phyloP scores from a whole-genome alignment of 2,888 invertebrate genomes.

The Hydropsyche betteni region DNA sequence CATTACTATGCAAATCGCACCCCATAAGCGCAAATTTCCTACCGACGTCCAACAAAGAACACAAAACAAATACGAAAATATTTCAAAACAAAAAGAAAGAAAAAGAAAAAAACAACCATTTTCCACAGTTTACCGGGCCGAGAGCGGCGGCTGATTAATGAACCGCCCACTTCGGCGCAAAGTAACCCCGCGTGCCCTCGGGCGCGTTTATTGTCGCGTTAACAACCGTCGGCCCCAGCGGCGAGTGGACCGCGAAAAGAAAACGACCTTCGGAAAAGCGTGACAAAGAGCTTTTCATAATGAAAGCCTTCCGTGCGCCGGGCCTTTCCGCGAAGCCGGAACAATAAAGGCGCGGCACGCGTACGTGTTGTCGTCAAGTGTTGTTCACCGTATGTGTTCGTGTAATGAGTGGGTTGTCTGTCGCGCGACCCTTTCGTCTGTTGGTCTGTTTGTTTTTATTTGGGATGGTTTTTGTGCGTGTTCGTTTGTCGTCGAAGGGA shows the following conservation, averaged over 20 bases:
- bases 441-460: too few species aligned
- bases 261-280: constrained; percentile 34
- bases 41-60: constrained; percentile 11
- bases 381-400: too few species aligned
- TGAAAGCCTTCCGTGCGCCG: constrained; percentile 22
- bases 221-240: constrained; percentile 33
- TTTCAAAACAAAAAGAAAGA: not conserved
- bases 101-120: not conserved
- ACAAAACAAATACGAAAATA: constrained; percentile 4
- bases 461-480: too few species aligned
- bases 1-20: constrained; percentile 24
- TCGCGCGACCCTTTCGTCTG: too few species aligned
- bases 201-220: constrained; percentile 36
- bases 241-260: constrained; percentile 13
- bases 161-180: constrained; percentile 1
- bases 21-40: not conserved
- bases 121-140: constrained; percentile 18
- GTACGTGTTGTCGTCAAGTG: too few species aligned
- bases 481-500: too few species aligned
- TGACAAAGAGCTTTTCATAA: constrained; percentile 34
- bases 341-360: too few species aligned
- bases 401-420: not conserved
- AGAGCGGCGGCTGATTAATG: constrained; percentile 35
- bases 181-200: not conserved
- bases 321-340: not conserved